phyloP scores from a whole-genome alignment of 92 coral and sea anemone species.

The Meandrina meandrites region DNA sequence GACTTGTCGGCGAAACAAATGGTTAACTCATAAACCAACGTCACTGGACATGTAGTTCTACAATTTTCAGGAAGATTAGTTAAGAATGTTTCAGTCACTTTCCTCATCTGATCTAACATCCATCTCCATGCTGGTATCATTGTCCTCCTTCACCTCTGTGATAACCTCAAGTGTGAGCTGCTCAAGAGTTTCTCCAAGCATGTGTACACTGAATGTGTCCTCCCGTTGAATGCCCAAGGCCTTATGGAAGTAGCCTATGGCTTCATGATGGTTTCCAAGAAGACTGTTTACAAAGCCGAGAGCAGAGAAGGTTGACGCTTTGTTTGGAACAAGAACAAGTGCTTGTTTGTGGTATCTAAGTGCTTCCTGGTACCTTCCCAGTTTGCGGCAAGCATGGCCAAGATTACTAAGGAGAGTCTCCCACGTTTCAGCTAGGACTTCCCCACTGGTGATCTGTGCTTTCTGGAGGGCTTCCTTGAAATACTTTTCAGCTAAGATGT shows the following conservation, averaged over 20 bases:
- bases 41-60: neutral
- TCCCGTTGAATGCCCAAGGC: conserved; percentile 96
- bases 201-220: conserved; percentile 98
- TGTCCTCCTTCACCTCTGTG: conserved; percentile 62
- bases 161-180: conserved; percentile 79
- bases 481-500: conserved; percentile 78
- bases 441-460: conserved; percentile 80
- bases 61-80: neutral
- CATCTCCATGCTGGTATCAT: conserved; percentile 80
- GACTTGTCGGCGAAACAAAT: too few species aligned
- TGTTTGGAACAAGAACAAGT: conserved; percentile 86
- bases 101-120: conserved; percentile 82
- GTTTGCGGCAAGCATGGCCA: conserved; percentile 93
- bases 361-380: conserved; percentile 91
- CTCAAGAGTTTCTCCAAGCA: conserved; percentile 95
- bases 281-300: conserved; percentile 95
- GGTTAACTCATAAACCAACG: too few species aligned
- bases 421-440: conserved; percentile 92
- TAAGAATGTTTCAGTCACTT: conserved; percentile 25
- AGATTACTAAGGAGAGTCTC: conserved; percentile 91
- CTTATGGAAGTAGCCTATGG: conserved; percentile 91
- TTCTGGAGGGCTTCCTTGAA: conserved; percentile 91
- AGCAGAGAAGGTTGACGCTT: conserved; percentile 91
- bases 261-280: conserved; percentile 89
- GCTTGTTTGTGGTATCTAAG: conserved; percentile 90